Conservation (phyloP, 1,140 invertebrate genomes). For the Drosophila nikananu region DNA sequence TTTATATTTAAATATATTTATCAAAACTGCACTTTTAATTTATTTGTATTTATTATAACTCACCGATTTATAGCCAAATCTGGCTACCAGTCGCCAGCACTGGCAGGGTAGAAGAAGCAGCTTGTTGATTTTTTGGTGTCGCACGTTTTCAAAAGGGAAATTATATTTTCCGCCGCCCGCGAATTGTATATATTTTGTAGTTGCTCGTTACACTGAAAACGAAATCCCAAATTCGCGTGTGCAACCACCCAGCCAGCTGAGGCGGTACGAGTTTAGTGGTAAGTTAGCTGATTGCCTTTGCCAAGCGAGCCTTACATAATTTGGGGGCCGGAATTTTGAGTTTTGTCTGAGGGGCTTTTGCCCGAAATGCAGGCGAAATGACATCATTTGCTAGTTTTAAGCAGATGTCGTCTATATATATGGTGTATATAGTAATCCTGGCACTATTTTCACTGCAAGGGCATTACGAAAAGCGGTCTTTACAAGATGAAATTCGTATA, state of each 20-base stretch:
- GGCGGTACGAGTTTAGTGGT: conserved; percentile 41
- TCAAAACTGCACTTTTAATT: neutral
- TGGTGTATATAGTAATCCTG: neutral
- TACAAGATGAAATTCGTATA: neutral
- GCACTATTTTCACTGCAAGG: conserved; percentile 1
- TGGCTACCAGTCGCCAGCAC: neutral
- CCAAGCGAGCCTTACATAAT: conserved; percentile 60
- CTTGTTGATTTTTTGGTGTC: conserved; percentile 57
- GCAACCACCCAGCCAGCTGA: conserved; percentile 5
- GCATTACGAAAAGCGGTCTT: conserved; percentile 7
- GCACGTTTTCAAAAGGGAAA: conserved; percentile 57
- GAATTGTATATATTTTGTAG: conserved; percentile 55
- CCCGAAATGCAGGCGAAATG: conserved; percentile 50
- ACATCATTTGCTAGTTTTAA: conserved; percentile 59
- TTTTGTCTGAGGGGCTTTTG: conserved; percentile 12
- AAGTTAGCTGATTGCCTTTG: conserved; percentile 12
- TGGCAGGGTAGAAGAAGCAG: conserved; percentile 32
- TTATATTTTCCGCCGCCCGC: conserved; percentile 30
- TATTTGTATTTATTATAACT: neutral
- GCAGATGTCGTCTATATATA: neutral
- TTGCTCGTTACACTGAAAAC: conserved; percentile 5
- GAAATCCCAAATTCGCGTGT: conserved; percentile 45
- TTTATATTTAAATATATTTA: neutral
- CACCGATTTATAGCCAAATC: neutral
- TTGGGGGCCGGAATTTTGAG: conserved; percentile 38